A percentile compares a stretch with the other conserved stretches of the same genome.
phyloP scores from a whole-genome alignment of 1,140 invertebrate genomes.

The Drosophila melanica region DNA sequence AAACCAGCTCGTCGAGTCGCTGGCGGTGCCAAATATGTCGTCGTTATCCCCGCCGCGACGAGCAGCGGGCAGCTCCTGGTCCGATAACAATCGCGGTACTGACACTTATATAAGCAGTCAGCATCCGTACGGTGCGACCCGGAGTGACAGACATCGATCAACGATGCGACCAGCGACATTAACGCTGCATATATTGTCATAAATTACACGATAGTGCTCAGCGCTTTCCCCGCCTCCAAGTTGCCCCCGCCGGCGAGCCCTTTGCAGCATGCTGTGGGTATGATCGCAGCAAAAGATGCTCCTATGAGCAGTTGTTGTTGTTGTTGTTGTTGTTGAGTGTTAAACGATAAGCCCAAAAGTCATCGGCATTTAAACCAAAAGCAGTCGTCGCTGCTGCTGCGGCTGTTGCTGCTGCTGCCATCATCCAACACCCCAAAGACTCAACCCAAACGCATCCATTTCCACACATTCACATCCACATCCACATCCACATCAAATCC shows the following conservation, averaged over 20 bases:
- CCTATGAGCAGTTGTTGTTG: constrained; percentile 39
- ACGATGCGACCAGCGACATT: constrained; percentile 75
- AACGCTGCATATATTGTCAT: constrained; percentile 83
- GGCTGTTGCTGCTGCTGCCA: constrained; percentile 23
- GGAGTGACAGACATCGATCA: constrained; percentile 79
- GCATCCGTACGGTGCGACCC: constrained; percentile 66
- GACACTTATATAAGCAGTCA: constrained; percentile 76
- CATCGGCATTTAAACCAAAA: constrained; percentile 77
- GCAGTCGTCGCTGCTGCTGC: constrained; percentile 38
- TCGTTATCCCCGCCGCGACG: constrained; percentile 26
- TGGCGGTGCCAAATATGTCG: constrained; percentile 77
- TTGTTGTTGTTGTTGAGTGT: constrained; percentile 40
- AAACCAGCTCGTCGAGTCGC: constrained; percentile 9
- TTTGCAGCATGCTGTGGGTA: constrained; percentile 40
- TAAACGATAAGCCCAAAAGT: constrained; percentile 64
- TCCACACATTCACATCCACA: constrained; percentile 19
- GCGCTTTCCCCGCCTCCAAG: constrained; percentile 6
- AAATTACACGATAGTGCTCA: constrained; percentile 67
- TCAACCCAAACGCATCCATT: constrained; percentile 12
- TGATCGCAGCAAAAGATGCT: constrained; percentile 42
- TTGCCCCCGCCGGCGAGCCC: constrained; percentile 42
- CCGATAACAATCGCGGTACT: constrained; percentile 70
- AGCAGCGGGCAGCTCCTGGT: neutral
- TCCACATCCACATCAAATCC: constrained; percentile 21
- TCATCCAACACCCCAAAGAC: constrained; percentile 72